phyloP scores from a whole-genome alignment of 2,113 vertebrate genomes.

The Penelope pileata region DNA sequence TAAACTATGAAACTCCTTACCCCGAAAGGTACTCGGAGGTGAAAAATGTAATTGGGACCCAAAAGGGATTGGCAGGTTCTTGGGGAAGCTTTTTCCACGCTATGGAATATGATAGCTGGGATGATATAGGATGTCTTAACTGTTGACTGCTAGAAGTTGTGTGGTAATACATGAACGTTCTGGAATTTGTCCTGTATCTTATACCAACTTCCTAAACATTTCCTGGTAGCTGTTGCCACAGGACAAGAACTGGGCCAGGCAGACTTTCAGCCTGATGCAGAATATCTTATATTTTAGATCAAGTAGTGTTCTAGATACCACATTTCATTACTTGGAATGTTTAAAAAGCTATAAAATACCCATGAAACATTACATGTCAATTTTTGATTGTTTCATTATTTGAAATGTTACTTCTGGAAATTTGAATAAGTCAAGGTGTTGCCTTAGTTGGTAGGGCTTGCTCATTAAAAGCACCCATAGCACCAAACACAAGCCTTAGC shows the following conservation, averaged over 20 bases:
- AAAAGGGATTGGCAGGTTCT: not conserved
- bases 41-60: not conserved
- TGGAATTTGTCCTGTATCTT: not conserved
- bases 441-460: not conserved
- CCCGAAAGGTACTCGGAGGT: not conserved
- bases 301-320: not conserved
- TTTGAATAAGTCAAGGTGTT: not conserved
- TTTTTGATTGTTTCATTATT: not conserved
- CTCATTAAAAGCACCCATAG: not conserved
- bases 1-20: not conserved
- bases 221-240: not conserved
- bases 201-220: not conserved
- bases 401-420: not conserved
- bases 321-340: not conserved
- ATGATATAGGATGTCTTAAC: not conserved
- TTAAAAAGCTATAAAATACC: not conserved
- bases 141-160: not conserved
- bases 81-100: not conserved
- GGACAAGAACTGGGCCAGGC: not conserved
- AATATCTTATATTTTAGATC: not conserved
- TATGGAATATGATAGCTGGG: not conserved
- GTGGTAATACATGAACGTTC: not conserved
- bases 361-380: not conserved
- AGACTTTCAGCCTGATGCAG: not conserved
- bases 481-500: not conserved